phyloP scores from a whole-genome alignment of 2,888 invertebrate species.

The Nephrocerus scutellatus region DNA sequence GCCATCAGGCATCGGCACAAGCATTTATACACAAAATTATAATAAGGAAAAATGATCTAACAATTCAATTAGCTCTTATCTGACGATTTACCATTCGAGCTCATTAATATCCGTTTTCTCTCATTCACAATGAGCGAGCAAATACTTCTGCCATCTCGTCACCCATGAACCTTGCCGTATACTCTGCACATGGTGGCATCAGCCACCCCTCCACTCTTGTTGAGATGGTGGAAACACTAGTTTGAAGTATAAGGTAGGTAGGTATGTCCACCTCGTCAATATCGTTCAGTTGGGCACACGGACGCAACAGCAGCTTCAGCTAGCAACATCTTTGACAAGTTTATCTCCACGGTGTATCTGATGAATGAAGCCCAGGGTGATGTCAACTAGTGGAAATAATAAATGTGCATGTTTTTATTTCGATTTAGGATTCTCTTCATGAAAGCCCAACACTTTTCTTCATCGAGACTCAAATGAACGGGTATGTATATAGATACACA shows the following conservation, averaged over 20 bases:
- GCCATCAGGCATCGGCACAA: conserved; percentile 9
- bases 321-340: conserved; percentile 30
- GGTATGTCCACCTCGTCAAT: no score
- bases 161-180: no score
- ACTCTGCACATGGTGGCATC: no score
- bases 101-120: conserved; percentile 27
- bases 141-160: conserved; percentile 1
- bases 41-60: conserved; percentile 29
- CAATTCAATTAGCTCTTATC: conserved; percentile 32
- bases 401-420: conserved; percentile 29
- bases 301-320: conserved; percentile 5
- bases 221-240: no score
- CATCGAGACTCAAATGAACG: no score
- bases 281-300: no score
- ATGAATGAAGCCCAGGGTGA: conserved; percentile 24
- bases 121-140: neutral
- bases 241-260: no score
- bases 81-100: conserved; percentile 27
- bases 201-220: no score
- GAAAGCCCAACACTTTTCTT: no score
- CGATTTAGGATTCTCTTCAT: conserved; percentile 18
- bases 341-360: conserved; percentile 29
- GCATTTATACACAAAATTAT: conserved; percentile 22
- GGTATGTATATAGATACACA: no score
- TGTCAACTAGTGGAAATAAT: conserved; percentile 30